Conservation (phyloP, 2,888 invertebrate species). For the Leptinotarsa tumamoca region DNA sequence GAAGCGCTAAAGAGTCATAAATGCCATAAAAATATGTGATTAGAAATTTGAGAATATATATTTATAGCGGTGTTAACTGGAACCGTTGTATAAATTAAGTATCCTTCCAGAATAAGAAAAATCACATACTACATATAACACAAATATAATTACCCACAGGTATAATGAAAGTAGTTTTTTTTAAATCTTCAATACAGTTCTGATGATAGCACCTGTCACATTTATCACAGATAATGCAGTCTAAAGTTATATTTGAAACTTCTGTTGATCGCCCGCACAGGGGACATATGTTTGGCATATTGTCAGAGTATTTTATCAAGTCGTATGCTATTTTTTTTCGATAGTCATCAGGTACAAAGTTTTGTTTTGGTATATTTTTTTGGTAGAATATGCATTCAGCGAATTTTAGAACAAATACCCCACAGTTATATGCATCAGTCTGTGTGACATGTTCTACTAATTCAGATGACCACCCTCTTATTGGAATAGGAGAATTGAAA, state of each 20-base stretch:
- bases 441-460: conserved; percentile 7
- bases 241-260: not conserved
- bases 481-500: not conserved
- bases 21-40: too few species aligned
- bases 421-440: conserved; percentile 8
- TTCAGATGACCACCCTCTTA: not conserved
- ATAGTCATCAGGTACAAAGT: not conserved
- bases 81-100: too few species aligned
- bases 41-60: too few species aligned
- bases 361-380: not conserved
- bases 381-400: not conserved
- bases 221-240: not conserved
- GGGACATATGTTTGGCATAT: not conserved
- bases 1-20: too few species aligned
- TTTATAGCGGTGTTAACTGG: too few species aligned
- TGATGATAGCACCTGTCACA: conserved; percentile 8
- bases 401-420: conserved; percentile 10
- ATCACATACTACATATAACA: not conserved
- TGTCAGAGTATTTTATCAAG: conserved; percentile 7
- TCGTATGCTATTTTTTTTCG: not conserved
- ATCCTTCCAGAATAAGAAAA: too few species aligned
- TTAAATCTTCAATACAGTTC: not conserved
- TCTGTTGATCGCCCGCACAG: not conserved
- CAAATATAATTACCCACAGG: not conserved
- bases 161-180: not conserved